Conservation (phyloP, 2,888 invertebrate genomes). For the Dorcus hopei region DNA sequence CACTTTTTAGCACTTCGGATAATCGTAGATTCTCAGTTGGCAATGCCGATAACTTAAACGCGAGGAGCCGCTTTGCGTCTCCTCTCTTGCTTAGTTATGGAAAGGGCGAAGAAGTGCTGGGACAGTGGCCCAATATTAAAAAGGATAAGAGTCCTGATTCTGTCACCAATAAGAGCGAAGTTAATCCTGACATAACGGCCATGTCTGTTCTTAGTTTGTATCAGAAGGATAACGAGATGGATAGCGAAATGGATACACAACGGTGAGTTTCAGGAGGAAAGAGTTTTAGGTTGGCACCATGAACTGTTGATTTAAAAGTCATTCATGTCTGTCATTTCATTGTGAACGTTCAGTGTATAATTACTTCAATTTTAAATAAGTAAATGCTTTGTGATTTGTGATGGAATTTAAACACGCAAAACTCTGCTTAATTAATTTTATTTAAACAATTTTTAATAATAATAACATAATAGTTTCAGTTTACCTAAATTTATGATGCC, state of each 20-base stretch:
- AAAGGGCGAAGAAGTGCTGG: slow-evolving; percentile 6
- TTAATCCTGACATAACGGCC: slow-evolving; percentile 43
- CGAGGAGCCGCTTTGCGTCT: neutral
- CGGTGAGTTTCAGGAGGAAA: slow-evolving; percentile 43
- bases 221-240: slow-evolving; percentile 57
- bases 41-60: slow-evolving; percentile 7
- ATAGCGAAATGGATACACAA: slow-evolving; percentile 60
- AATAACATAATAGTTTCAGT: too few species aligned
- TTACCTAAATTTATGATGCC: too few species aligned
- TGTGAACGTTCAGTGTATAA: neutral
- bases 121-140: neutral
- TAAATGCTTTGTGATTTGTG: too few species aligned
- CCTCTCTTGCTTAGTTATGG: slow-evolving; percentile 13
- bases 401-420: too few species aligned
- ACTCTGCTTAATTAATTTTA: too few species aligned
- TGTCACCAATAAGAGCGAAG: neutral
- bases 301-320: neutral
- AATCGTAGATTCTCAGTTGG: slow-evolving; percentile 7
- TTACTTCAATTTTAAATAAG: neutral
- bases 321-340: neutral
- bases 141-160: neutral
- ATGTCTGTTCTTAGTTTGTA: slow-evolving; percentile 60
- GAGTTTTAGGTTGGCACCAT: too few species aligned
- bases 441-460: too few species aligned
- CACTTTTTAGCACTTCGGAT: neutral